Conservation (phyloP, 2,888 invertebrate species). For the Priapulus caudatus region DNA sequence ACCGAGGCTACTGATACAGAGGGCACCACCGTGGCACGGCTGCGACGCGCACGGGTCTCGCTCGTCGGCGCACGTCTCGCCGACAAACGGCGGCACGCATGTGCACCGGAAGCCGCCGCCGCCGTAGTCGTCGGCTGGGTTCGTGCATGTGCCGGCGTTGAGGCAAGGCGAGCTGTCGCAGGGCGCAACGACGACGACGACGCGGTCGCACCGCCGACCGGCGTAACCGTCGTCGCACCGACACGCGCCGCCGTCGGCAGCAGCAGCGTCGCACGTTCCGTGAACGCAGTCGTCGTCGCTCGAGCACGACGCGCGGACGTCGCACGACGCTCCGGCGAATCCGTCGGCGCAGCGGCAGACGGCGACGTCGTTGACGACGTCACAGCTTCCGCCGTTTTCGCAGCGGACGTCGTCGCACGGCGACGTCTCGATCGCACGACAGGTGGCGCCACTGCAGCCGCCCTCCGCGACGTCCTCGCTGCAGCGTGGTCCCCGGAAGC, state of each 20-base stretch:
- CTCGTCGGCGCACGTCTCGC: constrained; percentile 52
- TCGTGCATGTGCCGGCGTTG: background rate
- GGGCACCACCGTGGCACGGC: background rate
- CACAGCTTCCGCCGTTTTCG: background rate
- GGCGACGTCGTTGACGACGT: background rate
- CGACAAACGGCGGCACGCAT: constrained; percentile 67
- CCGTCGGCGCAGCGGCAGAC: background rate
- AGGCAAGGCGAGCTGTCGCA: constrained; percentile 1
- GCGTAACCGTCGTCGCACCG: background rate
- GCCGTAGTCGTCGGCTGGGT: too few relatives aligned
- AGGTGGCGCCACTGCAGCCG: too few relatives aligned
- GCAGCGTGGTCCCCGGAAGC: background rate
- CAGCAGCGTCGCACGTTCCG: too few relatives aligned
- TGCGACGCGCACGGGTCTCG: constrained; percentile 40
- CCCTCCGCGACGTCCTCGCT: too few relatives aligned
- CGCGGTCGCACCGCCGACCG: background rate
- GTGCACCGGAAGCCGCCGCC: too few relatives aligned
- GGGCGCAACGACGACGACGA: background rate
- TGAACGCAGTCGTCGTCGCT: too few relatives aligned
- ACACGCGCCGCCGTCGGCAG: background rate
- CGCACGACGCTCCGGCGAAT: background rate
- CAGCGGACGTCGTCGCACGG: background rate
- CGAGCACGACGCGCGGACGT: background rate
- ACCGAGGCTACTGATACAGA: constrained; percentile 64
- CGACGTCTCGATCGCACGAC: too few relatives aligned